Base-by-base conservation (phyloP, 2,113 vertebrate genomes). In the Engraulis encrasicolus region DNA sequence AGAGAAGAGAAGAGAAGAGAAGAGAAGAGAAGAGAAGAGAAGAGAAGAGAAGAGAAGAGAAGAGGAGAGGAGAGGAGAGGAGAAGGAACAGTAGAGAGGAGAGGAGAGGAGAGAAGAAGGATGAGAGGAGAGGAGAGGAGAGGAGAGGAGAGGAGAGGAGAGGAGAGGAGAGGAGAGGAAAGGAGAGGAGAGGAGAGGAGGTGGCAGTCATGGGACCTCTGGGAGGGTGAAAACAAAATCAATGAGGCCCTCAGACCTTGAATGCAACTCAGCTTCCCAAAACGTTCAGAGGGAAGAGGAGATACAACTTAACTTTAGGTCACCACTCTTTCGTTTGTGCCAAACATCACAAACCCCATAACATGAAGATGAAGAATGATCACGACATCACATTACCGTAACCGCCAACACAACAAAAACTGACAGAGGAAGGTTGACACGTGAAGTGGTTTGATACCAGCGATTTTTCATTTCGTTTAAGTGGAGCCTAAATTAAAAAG, bases 221-320 rank as follows among this genome's bases (percentile, higher is more conserved):
- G 45, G 82, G 85, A 83, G 81, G 23, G 78, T 52, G 66, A 11
- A 85, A 50, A 58, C 20, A 84, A 86, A 90, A 92, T 91, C 90
- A 23, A 93, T 91, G 80, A 81, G 38, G 81, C 86, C 82, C 11
- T 54, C 74, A 88, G 82, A 86, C 78, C 82, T 82, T 83, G 86
- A 92, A 92, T 92, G 86, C 85, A 90, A 92, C 93, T 81, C 58
- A 91, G 77, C 83, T 74, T 74, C 18, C 27, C 52, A 50, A 84
- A 77, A 88, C 84, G 81, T 78, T 78, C 78, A 77, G 79, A 40
- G 37, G 49, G 81, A 45, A 81, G 66, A n/a, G n/a, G n/a, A 74
- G 27, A 74, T 14, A 31, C 31, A 34, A 23, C 66, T 36, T 31
- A 14, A 15, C 66, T 34, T 23, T 77, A 23, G 40, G 74, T 19